Conservation (phyloP, 1,140 invertebrate species). For the Pollicipes pollicipes region DNA sequence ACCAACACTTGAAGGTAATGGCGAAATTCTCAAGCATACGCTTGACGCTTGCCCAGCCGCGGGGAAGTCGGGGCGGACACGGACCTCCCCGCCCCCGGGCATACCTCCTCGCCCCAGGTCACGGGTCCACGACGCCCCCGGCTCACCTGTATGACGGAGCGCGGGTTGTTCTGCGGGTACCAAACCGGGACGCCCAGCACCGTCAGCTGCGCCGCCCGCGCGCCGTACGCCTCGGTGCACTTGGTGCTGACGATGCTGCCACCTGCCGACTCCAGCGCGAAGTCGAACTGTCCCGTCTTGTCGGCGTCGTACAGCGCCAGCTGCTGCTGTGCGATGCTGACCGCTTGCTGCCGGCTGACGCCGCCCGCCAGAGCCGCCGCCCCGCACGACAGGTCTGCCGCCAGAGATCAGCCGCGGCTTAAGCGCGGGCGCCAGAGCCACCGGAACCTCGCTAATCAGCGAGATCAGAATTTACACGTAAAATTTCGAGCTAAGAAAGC, state of each 20-base stretch:
- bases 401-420: not conserved
- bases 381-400: conserved; percentile 19
- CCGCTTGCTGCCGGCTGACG: conserved; percentile 36
- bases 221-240: conserved; percentile 71
- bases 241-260: conserved; percentile 74
- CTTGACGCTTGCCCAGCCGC: no score
- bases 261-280: conserved; percentile 59
- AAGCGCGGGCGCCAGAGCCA: no score
- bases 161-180: conserved; percentile 31
- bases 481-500: no score
- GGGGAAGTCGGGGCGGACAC: not conserved
- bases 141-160: conserved; percentile 29
- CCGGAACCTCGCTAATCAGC: no score
- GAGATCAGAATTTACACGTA: no score
- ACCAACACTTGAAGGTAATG: no score
- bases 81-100: conserved; percentile 4
- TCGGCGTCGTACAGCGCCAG: conserved; percentile 71
- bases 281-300: conserved; percentile 73
- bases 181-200: conserved; percentile 24
- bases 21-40: not conserved
- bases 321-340: conserved; percentile 48
- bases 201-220: conserved; percentile 13
- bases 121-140: conserved; percentile 26
- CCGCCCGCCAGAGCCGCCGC: no score
- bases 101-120: not conserved